Base-by-base conservation (phyloP, 1,140 invertebrate genomes). In the Trichoplusia ni region DNA sequence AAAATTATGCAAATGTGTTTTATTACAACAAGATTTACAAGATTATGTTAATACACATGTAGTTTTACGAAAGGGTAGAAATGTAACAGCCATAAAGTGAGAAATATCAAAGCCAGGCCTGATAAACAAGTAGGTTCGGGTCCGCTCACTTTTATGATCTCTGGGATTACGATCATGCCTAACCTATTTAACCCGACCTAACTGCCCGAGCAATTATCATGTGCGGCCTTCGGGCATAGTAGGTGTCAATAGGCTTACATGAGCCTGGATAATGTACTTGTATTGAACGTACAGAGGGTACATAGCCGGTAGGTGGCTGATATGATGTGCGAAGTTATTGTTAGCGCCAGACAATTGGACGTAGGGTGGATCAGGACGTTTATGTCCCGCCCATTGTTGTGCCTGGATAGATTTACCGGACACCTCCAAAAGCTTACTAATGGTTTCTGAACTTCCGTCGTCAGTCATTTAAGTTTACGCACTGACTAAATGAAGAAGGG, bases 171-270 rank as follows among this genome's bases (percentile, higher is more conserved):
- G 62, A 56, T 64, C 62, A 40, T 11, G 19, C 51, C 40, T 42
- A 54, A 64, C 51, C 13, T 64, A 64, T 60, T 60, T 42, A 60
- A 60, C 49, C 62, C 29, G 16, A 25, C 62, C 49, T 31, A 40
- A 64, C 62, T 44, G 38, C 51, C 62, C 14, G 42, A 31, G 62
- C 38, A 64, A 64, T 64, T 64, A 64, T 54, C 62, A 64, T 64
- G 51, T 46, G 49, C 49, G 29, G 62, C 62, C 62, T 46, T 21
- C 49, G 62, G 27, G 16, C 56, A 35, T 33, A 47, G 56, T 37
- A 47, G 37, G 54, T 58, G 54, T 58, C 54, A 58, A 58, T 54
- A 54, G 54, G 27, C 38, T 21, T 31, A 44, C 54, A 58, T 27
- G 25, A 29, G 23, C 37, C 16, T 4, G 25, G 54, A n/a, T 60